Conservation (phyloP, 2,113 vertebrate genomes). For the Callospermophilus lateralis region DNA sequence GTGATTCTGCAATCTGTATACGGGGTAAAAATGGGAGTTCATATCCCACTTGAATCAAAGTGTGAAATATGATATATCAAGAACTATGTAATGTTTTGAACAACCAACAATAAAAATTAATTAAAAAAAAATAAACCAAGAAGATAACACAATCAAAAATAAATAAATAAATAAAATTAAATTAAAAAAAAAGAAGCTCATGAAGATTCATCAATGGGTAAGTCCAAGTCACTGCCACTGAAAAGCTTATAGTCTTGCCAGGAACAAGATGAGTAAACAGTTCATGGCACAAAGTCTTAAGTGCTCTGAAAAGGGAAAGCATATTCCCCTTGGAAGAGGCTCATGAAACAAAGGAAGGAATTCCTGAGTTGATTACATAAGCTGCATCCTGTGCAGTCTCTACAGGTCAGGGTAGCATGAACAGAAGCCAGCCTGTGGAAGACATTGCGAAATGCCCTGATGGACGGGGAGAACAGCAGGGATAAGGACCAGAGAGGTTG, state of each 20-base stretch:
- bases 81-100: too few species aligned
- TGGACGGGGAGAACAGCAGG: not conserved
- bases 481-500: not conserved
- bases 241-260: not conserved
- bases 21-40: too few species aligned
- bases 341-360: not conserved
- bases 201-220: not conserved
- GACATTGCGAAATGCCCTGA: accelerated
- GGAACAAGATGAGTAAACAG: not conserved
- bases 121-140: too few species aligned
- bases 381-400: not conserved
- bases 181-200: too few species aligned
- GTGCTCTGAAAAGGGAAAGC: not conserved
- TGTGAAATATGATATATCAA: too few species aligned
- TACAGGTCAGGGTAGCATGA: not conserved
- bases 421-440: not conserved
- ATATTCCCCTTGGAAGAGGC: not conserved
- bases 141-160: too few species aligned
- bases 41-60: too few species aligned
- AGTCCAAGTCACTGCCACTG: not conserved
- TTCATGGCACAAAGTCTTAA: not conserved
- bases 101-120: too few species aligned
- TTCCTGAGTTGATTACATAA: not conserved
- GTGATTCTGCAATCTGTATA: too few species aligned
- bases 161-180: too few species aligned